Evolutionary conservation across 1,140 invertebrate species (phyloP).

Genomic region (Eueides isabella): DNA sequence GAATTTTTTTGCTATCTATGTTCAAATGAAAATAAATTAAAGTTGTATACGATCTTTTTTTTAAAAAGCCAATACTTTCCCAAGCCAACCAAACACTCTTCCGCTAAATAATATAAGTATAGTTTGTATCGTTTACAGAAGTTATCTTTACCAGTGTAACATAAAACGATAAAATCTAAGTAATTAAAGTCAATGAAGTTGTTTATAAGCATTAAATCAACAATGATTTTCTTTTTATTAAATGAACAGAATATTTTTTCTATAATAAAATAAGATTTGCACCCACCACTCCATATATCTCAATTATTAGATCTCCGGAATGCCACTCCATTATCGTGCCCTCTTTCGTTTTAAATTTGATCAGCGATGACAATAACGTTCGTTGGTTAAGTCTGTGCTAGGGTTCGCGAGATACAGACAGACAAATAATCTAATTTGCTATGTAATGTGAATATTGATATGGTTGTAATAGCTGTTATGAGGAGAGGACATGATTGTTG

Average conservation of each 20-base stretch:
- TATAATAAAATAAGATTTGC: neutral
- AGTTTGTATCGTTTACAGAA: no score
- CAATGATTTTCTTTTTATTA: no score
- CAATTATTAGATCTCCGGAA: slow-evolving; percentile 17
- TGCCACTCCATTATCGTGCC: slow-evolving; percentile 33
- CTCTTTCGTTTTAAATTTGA: slow-evolving; percentile 48
- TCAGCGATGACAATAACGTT: slow-evolving; percentile 47
- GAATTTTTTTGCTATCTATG: no score
- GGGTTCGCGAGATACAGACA: slow-evolving; percentile 35
- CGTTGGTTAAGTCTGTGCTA: slow-evolving; percentile 45
- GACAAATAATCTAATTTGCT: slow-evolving; percentile 46
- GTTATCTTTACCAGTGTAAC: no score
- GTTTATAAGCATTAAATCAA: no score
- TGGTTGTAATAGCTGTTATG: neutral
- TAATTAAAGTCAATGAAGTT: no score
- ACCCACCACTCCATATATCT: slow-evolving; percentile 7
- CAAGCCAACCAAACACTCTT: no score
- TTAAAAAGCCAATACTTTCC: no score
- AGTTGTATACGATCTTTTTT: no score
- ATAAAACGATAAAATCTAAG: no score
- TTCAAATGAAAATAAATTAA: no score
- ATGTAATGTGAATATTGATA: slow-evolving; percentile 2
- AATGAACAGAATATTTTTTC: neutral
- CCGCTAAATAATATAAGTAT: no score
- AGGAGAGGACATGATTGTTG: neutral